These are phyloP conservation scores for Fistularia commersonii DNA, from an alignment of 2,797 vertebrate genomes.

Conservation along the genomic window DNA sequence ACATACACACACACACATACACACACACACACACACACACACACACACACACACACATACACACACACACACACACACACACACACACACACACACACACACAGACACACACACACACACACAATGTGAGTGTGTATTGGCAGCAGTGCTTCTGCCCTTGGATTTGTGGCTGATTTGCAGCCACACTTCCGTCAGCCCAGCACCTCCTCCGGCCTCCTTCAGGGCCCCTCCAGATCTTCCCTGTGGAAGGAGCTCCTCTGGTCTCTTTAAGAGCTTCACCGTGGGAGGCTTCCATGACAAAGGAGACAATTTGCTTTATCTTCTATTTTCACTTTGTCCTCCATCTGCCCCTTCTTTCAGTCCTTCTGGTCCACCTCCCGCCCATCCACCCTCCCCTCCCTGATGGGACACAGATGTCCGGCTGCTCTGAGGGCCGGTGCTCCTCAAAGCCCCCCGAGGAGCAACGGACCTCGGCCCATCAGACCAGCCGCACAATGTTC, in stretches of 20 bases:
- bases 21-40: too few species aligned
- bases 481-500: conserved; percentile 36
- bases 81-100: too few species aligned
- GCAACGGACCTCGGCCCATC: conserved; percentile 27
- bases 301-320: conserved; percentile 50
- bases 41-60: too few species aligned
- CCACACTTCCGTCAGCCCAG: too few species aligned
- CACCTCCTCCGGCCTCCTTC: too few species aligned
- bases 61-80: too few species aligned
- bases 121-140: conserved; percentile 18
- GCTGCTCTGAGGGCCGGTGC: conserved; percentile 16
- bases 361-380: conserved; percentile 4
- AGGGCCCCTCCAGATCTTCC: too few species aligned
- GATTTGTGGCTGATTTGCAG: conserved; percentile 37
- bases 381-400: conserved; percentile 16
- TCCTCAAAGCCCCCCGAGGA: conserved; percentile 3
- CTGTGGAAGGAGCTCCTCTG: too few species aligned
- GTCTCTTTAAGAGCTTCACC: conserved; percentile 22
- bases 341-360: conserved; percentile 51
- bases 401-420: conserved; percentile 66
- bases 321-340: conserved; percentile 44
- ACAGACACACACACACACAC: too few species aligned
- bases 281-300: conserved; percentile 41
- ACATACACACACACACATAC: too few species aligned
- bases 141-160: conserved; percentile 39